These are phyloP conservation scores for Parapsyche elsis DNA, from an alignment of 1,140 invertebrate genomes.

Conservation along the genomic window DNA sequence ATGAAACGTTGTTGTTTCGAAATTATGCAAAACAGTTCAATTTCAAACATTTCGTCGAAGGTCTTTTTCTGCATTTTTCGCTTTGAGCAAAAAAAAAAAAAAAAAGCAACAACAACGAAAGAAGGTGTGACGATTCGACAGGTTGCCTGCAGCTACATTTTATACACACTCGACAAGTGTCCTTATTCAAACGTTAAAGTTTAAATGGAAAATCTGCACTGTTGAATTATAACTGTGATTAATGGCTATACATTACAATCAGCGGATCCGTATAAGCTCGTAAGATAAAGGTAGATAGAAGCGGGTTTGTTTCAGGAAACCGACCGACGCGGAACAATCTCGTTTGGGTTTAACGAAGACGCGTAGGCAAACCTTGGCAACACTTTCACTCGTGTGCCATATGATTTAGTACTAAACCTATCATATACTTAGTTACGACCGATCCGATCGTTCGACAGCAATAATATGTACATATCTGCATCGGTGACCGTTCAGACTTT, in stretches of 20 bases:
- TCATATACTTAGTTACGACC: not conserved
- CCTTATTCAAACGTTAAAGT: no score
- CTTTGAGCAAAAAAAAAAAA: no score
- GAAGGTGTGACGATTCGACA: no score
- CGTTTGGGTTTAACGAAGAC: not conserved
- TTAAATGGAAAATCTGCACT: no score
- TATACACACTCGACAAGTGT: no score
- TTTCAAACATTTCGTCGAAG: no score
- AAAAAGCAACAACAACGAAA: no score
- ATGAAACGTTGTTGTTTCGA: not conserved
- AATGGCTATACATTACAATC: not conserved
- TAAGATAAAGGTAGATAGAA: not conserved
- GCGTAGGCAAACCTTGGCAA: slow-evolving; percentile 21
- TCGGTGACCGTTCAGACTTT: no score
- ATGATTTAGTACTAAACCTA: slow-evolving; percentile 24
- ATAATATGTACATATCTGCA: not conserved
- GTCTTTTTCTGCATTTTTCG: no score
- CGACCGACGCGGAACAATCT: not conserved
- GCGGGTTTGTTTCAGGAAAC: not conserved
- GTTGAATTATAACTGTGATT: not conserved
- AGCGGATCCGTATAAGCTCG: not conserved
- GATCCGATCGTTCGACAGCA: not conserved
- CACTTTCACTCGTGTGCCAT: slow-evolving; percentile 29
- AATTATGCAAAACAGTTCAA: no score
- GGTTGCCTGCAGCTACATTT: no score